Evolutionary conservation across 2,113 vertebrate genomes (phyloP).

Genomic region (Microcebus griseorufus): DNA sequence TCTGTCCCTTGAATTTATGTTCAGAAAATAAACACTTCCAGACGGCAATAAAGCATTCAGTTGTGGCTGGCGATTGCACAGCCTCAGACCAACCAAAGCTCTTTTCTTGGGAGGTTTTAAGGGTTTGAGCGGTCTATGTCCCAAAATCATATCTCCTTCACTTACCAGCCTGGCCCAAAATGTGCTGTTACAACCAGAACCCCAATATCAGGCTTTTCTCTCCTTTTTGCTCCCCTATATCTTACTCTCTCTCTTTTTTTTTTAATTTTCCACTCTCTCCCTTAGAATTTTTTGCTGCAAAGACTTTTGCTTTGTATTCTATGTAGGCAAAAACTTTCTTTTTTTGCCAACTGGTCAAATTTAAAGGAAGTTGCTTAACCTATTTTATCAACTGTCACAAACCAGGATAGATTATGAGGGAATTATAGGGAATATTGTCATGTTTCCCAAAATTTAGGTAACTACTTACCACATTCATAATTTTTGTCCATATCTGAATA

Average conservation of each 20-base stretch:
- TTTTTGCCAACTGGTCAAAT: background rate
- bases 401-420: background rate
- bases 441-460: background rate
- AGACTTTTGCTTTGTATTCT: background rate
- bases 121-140: conserved; percentile 53
- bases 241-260: background rate
- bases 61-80: conserved; percentile 84
- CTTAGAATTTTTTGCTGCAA: background rate
- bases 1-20: conserved; percentile 91
- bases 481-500: background rate
- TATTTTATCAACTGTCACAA: background rate
- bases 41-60: conserved; percentile 89
- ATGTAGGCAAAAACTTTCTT: background rate
- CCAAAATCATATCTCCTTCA: conserved; percentile 36
- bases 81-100: conserved; percentile 77
- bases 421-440: background rate
- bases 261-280: background rate
- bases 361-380: background rate
- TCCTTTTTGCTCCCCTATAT: background rate
- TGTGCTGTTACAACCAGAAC: background rate
- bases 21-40: conserved; percentile 93
- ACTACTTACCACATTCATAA: background rate
- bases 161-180: background rate
- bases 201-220: background rate
- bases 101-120: conserved; percentile 78